Conservation (phyloP, 2,113 vertebrate species). For the Phrynosoma platyrhinos region DNA sequence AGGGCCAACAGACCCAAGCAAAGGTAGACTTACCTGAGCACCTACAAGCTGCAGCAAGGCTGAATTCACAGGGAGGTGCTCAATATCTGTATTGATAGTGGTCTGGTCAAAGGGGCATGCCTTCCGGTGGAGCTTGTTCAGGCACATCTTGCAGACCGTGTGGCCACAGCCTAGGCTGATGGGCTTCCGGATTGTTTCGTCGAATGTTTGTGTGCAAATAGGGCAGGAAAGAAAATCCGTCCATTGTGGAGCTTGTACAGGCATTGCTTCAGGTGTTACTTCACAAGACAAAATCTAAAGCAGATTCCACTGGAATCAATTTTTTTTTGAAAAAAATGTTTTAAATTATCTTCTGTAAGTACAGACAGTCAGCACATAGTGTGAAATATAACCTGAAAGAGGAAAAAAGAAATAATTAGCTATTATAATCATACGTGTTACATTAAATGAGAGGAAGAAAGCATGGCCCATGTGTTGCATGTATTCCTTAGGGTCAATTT, state of each 20-base stretch:
- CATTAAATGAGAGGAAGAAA: not conserved
- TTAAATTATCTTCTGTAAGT: slow-evolving; percentile 94
- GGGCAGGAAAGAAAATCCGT: slow-evolving; percentile 99
- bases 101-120: slow-evolving; percentile 99
- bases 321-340: slow-evolving; percentile 78
- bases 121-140: slow-evolving; percentile 98
- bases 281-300: slow-evolving; percentile 86
- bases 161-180: slow-evolving; percentile 98
- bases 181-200: slow-evolving; percentile 95
- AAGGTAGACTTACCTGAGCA: slow-evolving; percentile 86
- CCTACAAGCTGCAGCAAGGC: slow-evolving; percentile 95
- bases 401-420: slow-evolving; percentile 53
- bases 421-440: not conserved
- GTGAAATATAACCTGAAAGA: slow-evolving; percentile 92
- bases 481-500: too few relatives aligned
- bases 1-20: not conserved
- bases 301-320: slow-evolving; percentile 99
- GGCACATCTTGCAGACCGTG: slow-evolving; percentile 99
- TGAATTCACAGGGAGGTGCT: slow-evolving; percentile 96
- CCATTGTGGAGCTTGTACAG: slow-evolving; percentile 99
- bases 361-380: slow-evolving; percentile 95
- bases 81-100: slow-evolving; percentile 97
- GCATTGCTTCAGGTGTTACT: slow-evolving; percentile 91
- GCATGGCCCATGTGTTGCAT: too few relatives aligned
- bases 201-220: slow-evolving; percentile 99